phyloP scores from a whole-genome alignment of 2,113 vertebrate genomes.

The Megaceryle torquata region DNA sequence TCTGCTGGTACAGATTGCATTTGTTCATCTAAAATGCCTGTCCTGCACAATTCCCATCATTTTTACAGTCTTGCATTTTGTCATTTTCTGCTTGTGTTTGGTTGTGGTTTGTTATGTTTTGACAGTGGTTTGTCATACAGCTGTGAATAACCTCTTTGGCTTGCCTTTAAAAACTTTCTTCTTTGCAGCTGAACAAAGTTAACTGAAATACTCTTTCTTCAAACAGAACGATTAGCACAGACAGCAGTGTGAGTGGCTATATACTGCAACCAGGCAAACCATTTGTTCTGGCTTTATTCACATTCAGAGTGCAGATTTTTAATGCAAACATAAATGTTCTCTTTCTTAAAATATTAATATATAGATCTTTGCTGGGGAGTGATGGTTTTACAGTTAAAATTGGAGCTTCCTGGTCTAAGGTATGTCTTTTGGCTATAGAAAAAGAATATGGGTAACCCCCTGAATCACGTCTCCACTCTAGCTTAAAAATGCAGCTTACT shows the following conservation, averaged over 20 bases:
- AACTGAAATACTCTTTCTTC: slow-evolving; percentile 40
- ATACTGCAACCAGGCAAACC: background rate
- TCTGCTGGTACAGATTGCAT: slow-evolving; percentile 68
- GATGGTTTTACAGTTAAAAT: background rate
- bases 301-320: background rate
- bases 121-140: slow-evolving; percentile 73
- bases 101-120: slow-evolving; percentile 73
- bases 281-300: background rate
- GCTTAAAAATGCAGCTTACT: background rate
- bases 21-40: slow-evolving; percentile 73
- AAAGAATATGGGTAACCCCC: background rate
- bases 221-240: background rate
- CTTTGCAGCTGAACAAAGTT: slow-evolving; percentile 55
- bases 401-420: background rate
- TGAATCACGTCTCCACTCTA: background rate
- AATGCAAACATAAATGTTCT: background rate
- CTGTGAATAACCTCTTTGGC: slow-evolving; percentile 58
- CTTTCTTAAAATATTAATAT: background rate
- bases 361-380: background rate
- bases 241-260: background rate
- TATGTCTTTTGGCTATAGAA: background rate
- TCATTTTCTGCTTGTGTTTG: slow-evolving; percentile 64
- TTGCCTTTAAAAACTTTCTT: slow-evolving; percentile 70
- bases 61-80: slow-evolving; percentile 70
- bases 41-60: slow-evolving; percentile 73